Conservation (phyloP, 2,888 invertebrate species). For the Thumatha senex region DNA sequence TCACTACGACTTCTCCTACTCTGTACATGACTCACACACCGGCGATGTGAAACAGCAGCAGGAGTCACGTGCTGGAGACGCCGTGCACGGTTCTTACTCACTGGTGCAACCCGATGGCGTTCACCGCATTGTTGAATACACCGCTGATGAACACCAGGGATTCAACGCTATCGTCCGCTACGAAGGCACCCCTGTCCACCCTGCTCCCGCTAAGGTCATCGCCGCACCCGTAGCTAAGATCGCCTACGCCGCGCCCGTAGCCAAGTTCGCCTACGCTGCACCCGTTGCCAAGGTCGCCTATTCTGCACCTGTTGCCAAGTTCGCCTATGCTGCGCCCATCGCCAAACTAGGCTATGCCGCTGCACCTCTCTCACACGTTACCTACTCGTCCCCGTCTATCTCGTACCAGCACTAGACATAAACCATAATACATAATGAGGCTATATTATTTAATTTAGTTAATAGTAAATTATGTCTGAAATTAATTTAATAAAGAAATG, state of each 20-base stretch:
- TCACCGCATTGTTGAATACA: slow-evolving; percentile 74
- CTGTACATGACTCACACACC: slow-evolving; percentile 70
- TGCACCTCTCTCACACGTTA: slow-evolving; percentile 50
- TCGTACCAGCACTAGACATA: slow-evolving; percentile 65
- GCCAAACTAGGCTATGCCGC: slow-evolving; percentile 41
- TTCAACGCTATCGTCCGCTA: slow-evolving; percentile 76
- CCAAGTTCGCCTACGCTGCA: slow-evolving; percentile 38
- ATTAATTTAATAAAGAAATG: too few relatives aligned
- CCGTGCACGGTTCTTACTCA: slow-evolving; percentile 75
- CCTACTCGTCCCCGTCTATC: slow-evolving; percentile 64
- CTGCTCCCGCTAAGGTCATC: slow-evolving; percentile 48
- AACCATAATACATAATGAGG: slow-evolving; percentile 3
- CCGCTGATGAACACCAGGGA: slow-evolving; percentile 68
- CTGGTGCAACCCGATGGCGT: slow-evolving; percentile 77
- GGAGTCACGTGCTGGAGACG: slow-evolving; percentile 70
- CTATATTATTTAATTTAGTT: slow-evolving; percentile 19
- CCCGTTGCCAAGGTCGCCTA: slow-evolving; percentile 32
- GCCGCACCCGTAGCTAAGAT: slow-evolving; percentile 33
- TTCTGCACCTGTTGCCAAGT: slow-evolving; percentile 47
- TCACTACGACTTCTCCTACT: slow-evolving; percentile 73
- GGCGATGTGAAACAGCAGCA: slow-evolving; percentile 78
- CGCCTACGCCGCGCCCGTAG: slow-evolving; percentile 37
- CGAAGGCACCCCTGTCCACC: slow-evolving; percentile 59
- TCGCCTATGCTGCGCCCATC: slow-evolving; percentile 52
- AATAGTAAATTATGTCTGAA: slow-evolving; percentile 31